Conservation (phyloP, 2,113 vertebrate species). For the Gymnogyps californianus region DNA sequence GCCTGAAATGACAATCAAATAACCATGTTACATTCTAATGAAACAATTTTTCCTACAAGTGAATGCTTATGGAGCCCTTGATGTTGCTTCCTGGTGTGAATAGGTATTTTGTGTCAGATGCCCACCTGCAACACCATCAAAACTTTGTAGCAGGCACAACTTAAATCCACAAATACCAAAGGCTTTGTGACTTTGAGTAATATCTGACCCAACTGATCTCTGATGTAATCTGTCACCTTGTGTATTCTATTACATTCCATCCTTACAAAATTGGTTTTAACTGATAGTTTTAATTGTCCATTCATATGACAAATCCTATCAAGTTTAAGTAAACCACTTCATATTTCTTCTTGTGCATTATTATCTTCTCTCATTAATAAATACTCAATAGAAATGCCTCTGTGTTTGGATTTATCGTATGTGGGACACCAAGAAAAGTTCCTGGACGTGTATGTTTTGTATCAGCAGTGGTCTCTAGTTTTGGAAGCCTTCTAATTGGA, state of each 20-base stretch:
- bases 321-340: not conserved
- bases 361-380: not conserved
- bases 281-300: not conserved
- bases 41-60: not conserved
- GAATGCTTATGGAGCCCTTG: not conserved
- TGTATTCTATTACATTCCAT: not conserved
- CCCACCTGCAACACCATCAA: not conserved
- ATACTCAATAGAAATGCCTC: not conserved
- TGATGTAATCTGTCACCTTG: fast-evolving
- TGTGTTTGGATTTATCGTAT: not conserved
- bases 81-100: not conserved
- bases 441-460: not conserved
- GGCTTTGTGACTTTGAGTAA: not conserved
- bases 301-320: not conserved
- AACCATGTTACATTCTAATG: not conserved
- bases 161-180: not conserved
- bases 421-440: not conserved
- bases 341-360: not conserved
- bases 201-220: not conserved
- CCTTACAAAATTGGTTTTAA: not conserved
- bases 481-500: not conserved
- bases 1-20: not conserved
- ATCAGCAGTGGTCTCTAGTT: not conserved
- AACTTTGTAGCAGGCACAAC: not conserved
- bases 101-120: not conserved